phyloP scores from a whole-genome alignment of 1,140 invertebrate genomes.

The Diprion similis region DNA sequence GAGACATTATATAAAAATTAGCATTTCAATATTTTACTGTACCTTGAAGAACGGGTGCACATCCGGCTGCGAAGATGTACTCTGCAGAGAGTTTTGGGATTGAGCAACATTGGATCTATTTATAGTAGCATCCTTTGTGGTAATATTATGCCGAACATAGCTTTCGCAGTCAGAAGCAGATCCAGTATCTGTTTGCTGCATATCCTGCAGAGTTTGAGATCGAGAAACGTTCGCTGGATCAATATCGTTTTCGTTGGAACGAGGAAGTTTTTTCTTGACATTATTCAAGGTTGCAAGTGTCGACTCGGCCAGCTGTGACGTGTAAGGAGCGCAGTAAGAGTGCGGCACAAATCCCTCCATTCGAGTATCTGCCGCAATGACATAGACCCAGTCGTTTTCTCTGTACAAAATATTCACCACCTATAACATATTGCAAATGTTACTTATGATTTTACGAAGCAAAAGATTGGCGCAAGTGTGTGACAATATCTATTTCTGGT shows the following conservation, averaged over 20 bases:
- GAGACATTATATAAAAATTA: no score
- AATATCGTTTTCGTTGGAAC: constrained; percentile 59
- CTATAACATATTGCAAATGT: constrained; percentile 53
- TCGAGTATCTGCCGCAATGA: constrained; percentile 86
- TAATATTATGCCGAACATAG: constrained; percentile 63
- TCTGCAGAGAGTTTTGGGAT: constrained; percentile 68
- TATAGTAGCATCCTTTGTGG: constrained; percentile 56
- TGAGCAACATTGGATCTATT: constrained; percentile 61
- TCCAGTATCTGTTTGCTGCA: constrained; percentile 60
- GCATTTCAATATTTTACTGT: constrained; percentile 12
- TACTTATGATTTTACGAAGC: neutral
- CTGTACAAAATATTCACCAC: constrained; percentile 92
- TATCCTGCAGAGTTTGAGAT: constrained; percentile 50
- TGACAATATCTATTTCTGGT: neutral
- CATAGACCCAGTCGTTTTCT: constrained; percentile 97
- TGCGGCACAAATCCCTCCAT: constrained; percentile 95
- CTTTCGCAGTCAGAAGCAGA: constrained; percentile 72
- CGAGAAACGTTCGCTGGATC: constrained; percentile 48
- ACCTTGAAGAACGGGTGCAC: constrained; percentile 88
- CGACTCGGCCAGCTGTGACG: constrained; percentile 75
- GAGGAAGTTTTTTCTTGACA: constrained; percentile 85
- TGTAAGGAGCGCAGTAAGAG: constrained; percentile 89
- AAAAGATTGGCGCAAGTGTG: no score
- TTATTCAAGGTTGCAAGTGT: constrained; percentile 71
- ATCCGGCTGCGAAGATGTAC: constrained; percentile 71